Conservation (phyloP, 2,888 invertebrate species). For the Hemaris fuciformis region DNA sequence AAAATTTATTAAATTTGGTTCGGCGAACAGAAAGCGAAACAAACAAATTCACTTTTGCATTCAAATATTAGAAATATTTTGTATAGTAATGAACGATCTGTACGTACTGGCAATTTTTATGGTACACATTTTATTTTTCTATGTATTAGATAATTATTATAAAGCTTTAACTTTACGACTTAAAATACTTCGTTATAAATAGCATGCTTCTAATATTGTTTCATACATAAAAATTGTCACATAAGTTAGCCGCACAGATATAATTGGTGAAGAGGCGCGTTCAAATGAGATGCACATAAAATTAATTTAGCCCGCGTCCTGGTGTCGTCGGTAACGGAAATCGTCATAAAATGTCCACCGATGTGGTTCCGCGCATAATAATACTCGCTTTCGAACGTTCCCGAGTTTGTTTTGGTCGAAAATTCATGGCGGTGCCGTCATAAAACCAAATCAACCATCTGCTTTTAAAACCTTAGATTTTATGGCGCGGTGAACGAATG, state of each 20-base stretch:
- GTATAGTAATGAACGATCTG: no score
- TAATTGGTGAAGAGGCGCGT: slow-evolving; percentile 7
- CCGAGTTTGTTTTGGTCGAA: slow-evolving; percentile 8
- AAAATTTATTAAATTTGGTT: no score
- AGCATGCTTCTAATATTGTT: neutral
- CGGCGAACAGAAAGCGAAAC: no score
- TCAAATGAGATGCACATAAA: slow-evolving; percentile 21
- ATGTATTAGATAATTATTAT: no score
- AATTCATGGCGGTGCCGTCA: neutral
- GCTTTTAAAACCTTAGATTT: neutral
- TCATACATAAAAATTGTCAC: neutral
- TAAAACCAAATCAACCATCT: neutral
- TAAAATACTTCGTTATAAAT: neutral
- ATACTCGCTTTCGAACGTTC: slow-evolving; percentile 26
- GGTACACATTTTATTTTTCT: no score
- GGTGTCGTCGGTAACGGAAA: slow-evolving; percentile 41
- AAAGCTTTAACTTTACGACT: neutral
- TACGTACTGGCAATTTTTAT: no score
- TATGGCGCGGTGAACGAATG: neutral
- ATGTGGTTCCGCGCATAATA: slow-evolving; percentile 44
- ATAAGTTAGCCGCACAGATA: neutral
- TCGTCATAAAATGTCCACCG: slow-evolving; percentile 43
- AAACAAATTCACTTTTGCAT: no score
- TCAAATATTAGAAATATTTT: no score
- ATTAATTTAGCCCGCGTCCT: slow-evolving; percentile 49